Conservation (phyloP, 2,113 vertebrate genomes). For the Pandion haliaetus region DNA sequence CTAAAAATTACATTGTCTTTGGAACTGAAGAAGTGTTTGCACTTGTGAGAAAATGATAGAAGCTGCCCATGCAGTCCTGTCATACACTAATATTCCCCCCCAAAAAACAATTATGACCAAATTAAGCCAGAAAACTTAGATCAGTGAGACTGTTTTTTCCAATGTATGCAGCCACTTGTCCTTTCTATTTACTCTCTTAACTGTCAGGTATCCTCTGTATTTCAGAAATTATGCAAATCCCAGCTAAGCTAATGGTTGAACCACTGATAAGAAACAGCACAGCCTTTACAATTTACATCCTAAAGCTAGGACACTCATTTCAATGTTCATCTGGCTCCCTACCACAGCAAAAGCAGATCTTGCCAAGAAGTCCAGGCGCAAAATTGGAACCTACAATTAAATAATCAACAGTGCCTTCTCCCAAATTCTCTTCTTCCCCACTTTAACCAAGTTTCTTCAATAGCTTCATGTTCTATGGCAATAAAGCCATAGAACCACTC, state of each 20-base stretch:
- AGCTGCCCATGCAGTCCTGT: neutral
- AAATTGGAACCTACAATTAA: neutral
- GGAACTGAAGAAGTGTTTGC: neutral
- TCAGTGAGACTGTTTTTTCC: neutral
- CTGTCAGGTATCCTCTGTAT: neutral
- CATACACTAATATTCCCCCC: neutral
- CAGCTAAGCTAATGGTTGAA: neutral
- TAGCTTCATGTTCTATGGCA: neutral
- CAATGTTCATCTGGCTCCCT: neutral
- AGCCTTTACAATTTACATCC: neutral
- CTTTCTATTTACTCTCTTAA: neutral
- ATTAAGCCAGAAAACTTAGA: neutral
- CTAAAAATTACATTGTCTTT: neutral
- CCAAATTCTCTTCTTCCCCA: neutral
- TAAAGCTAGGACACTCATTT: neutral
- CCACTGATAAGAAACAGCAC: neutral
- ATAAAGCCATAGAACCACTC: neutral
- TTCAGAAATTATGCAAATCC: neutral
- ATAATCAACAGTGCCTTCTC: neutral
- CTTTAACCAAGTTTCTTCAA: neutral
- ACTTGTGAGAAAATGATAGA: neutral
- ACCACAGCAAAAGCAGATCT: neutral
- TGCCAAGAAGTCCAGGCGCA: neutral
- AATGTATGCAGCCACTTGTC: neutral
- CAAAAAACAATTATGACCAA: neutral